Base-by-base conservation (phyloP, 2,113 vertebrate species). In the Lasiurus borealis region DNA sequence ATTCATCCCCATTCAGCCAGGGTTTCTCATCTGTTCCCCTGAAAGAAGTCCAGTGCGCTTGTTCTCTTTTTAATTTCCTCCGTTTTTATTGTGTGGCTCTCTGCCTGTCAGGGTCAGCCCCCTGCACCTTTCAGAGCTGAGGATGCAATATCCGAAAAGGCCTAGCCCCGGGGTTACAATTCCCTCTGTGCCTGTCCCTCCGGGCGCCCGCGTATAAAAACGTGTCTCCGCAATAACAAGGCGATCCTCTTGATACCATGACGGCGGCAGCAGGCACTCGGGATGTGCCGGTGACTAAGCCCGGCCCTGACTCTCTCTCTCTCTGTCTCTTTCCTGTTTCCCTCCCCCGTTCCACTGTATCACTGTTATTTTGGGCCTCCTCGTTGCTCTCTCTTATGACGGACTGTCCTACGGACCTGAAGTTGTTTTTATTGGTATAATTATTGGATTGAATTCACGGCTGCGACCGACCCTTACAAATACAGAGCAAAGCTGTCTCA, bases 1-100 rank as follows among this genome's bases (percentile, higher is more conserved):
- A 27, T 29, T 52, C 18, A 7, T 16, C 48, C 44, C 73, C 57
- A 2, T 5, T 16, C 85, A 36, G 44, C 48, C 50, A 3, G 48
- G 34, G 5, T 19, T 40, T 80, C 71, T 71, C 46, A 5, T 48
- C 76, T 46, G 0, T 27, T 78, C 27, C 46, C 82, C 48, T 64
- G 18, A 36, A 78, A 59, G 31, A 73, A 59, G 31, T 71, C 46
- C 34, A 6, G 27, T 9, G 4, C 36, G 77, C 27, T 8, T 15
- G 3, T 78, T 77, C 89, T 46, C 15, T 82, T 66, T 92, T 83
- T 86, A 89, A 95, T 75, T 90, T 92, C 89, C 85, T 92, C 34
- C 29, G 3, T 62, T 40, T 40, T 40, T 69, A n/a, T 19, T 50
- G 69, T 69, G 34, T 34, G 62, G 12, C 2, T 50, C 6, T 36